Conservation (phyloP, 1,140 invertebrate species). For the Carposina sasakii region DNA sequence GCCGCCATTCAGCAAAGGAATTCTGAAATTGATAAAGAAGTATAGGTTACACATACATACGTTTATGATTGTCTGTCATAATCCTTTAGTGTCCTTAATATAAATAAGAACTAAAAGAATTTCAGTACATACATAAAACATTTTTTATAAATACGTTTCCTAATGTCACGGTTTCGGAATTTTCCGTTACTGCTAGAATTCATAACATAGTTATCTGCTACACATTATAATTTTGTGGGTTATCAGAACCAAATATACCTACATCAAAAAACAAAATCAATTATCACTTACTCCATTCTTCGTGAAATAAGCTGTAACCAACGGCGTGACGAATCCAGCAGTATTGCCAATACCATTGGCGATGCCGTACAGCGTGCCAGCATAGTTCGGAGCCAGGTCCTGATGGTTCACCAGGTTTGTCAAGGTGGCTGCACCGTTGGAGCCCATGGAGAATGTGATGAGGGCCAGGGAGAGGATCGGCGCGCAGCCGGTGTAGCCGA, state of each 20-base stretch:
- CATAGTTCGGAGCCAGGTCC: conserved; percentile 85
- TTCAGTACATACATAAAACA: too few species aligned
- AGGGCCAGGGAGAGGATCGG: conserved; percentile 76
- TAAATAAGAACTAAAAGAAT: too few species aligned
- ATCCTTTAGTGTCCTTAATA: too few species aligned
- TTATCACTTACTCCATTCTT: conserved; percentile 73
- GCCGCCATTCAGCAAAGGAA: conserved; percentile 83
- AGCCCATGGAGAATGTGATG: conserved; percentile 82
- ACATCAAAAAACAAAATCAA: neutral
- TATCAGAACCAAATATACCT: neutral
- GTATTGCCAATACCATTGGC: conserved; percentile 83
- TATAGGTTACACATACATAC: too few species aligned
- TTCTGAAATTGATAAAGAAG: too few species aligned
- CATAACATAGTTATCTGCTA: too few species aligned
- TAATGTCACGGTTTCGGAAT: too few species aligned
- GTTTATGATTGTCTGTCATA: too few species aligned
- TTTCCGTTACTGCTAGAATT: too few species aligned
- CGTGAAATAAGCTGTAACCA: conserved; percentile 80
- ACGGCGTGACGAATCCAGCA: conserved; percentile 82
- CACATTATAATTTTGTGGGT: too few species aligned
- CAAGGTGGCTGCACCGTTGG: conserved; percentile 87
- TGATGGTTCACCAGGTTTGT: conserved; percentile 90
- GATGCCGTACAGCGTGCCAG: conserved; percentile 82
- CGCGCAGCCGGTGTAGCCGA: conserved; percentile 81
- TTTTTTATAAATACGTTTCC: too few species aligned